phyloP scores from a whole-genome alignment of 2,888 invertebrate genomes.

The Branchinecta sandiegonensis region DNA sequence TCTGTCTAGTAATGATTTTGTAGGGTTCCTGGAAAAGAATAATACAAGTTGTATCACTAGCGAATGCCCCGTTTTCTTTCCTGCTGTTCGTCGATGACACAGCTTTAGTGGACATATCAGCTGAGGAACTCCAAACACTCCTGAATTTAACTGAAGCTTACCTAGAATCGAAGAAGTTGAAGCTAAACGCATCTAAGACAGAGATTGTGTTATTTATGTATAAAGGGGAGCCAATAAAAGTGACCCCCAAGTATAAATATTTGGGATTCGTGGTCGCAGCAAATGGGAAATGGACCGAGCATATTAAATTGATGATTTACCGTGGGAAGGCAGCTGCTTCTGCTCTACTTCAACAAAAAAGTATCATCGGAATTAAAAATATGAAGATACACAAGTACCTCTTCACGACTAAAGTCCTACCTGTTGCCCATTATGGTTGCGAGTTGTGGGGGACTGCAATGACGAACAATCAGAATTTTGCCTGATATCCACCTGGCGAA shows the following conservation, averaged over 20 bases:
- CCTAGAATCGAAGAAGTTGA: not conserved
- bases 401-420: not conserved
- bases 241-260: conserved; percentile 1
- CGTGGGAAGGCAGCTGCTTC: not conserved
- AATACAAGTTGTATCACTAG: not conserved
- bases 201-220: conserved; percentile 5
- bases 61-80: not conserved
- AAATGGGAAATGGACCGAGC: conserved; percentile 4
- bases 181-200: not conserved
- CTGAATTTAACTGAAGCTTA: not conserved
- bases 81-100: conserved; percentile 2
- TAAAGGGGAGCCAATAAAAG: not conserved
- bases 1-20: not conserved
- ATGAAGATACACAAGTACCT: conserved; percentile 11
- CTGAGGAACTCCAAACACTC: not conserved
- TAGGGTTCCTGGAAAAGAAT: not conserved
- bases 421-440: not conserved
- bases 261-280: conserved; percentile 1
- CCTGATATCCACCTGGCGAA: not conserved
- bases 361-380: not conserved
- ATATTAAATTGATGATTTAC: not conserved
- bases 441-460: not conserved
- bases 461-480: not conserved
- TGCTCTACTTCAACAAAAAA: conserved; percentile 11
- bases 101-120: too few relatives aligned